Conservation (phyloP, 92 coral and sea anemone species). For the Zoanthus solanderi region DNA sequence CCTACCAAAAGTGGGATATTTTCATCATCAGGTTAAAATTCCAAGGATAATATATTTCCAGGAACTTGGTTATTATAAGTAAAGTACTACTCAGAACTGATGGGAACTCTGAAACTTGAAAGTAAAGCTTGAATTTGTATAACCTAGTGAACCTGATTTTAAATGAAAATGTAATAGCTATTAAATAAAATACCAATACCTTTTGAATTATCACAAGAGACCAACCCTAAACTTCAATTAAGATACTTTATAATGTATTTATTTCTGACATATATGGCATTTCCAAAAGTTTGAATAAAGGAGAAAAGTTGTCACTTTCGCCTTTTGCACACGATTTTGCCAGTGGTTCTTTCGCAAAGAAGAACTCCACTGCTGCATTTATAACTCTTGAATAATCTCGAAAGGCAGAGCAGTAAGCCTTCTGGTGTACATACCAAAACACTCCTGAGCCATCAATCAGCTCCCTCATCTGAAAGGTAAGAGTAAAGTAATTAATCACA, state of each 20-base stretch:
- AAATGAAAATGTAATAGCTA: neutral
- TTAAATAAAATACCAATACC: neutral
- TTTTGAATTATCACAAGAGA: neutral
- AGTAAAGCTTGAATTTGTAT: neutral
- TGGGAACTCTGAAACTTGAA: neutral
- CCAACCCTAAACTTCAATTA: neutral
- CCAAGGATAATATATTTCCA: neutral
- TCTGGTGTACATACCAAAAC: constrained; percentile 32
- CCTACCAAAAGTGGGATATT: neutral
- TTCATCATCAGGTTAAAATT: neutral
- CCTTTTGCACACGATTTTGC: constrained; percentile 34
- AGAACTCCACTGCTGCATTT: constrained; percentile 50
- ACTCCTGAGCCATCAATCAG: constrained; percentile 42
- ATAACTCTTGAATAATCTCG: constrained; percentile 15
- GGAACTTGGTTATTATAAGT: neutral
- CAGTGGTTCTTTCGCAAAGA: constrained; percentile 38
- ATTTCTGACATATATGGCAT: constrained; percentile 2
- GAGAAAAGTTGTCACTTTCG: neutral
- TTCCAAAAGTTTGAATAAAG: constrained; percentile 7
- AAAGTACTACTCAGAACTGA: neutral
- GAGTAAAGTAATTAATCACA: constrained; percentile 3
- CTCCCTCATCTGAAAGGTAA: constrained; percentile 31
- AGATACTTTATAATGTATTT: neutral
- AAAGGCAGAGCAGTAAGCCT: constrained; percentile 48
- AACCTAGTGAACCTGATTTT: neutral